phyloP scores from a whole-genome alignment of 1,140 invertebrate species.

The Bicyclus anynana region DNA sequence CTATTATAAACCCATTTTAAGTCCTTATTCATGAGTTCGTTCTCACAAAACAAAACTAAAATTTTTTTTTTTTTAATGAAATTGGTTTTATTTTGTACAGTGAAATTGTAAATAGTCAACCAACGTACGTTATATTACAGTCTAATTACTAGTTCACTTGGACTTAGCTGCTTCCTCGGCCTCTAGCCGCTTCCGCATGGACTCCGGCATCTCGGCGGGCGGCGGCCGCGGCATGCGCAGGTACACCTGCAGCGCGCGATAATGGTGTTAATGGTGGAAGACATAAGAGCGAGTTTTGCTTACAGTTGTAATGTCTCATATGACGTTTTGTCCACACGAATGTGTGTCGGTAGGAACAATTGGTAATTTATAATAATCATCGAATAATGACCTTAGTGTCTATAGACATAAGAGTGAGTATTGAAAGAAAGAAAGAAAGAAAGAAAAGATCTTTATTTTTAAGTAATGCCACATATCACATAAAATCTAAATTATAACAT shows the following conservation, averaged over 20 bases:
- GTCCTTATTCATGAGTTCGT: too few species aligned
- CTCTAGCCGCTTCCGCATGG: constrained; percentile 90
- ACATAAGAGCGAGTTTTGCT: constrained; percentile 2
- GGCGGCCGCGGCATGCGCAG: constrained; percentile 96
- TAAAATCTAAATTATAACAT: too few species aligned
- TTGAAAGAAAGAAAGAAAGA: too few species aligned
- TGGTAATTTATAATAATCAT: constrained; percentile 58
- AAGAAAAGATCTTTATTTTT: too few species aligned
- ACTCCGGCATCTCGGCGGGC: constrained; percentile 98
- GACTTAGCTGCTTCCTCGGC: constrained; percentile 67
- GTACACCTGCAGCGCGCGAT: constrained; percentile 71
- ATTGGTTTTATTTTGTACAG: background rate
- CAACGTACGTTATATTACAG: background rate
- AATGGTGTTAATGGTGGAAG: background rate
- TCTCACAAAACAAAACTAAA: too few species aligned
- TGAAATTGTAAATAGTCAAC: background rate
- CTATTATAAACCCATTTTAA: too few species aligned
- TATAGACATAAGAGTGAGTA: background rate
- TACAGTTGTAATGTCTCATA: constrained; percentile 26
- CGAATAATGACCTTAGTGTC: background rate
- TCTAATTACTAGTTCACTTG: constrained; percentile 40
- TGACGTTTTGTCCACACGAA: constrained; percentile 35
- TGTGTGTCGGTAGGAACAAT: constrained; percentile 60
- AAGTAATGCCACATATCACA: too few species aligned
- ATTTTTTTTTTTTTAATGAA: too few species aligned